Base-by-base conservation (phyloP, 1,140 invertebrate genomes). In the Arctopsyche grandis region DNA sequence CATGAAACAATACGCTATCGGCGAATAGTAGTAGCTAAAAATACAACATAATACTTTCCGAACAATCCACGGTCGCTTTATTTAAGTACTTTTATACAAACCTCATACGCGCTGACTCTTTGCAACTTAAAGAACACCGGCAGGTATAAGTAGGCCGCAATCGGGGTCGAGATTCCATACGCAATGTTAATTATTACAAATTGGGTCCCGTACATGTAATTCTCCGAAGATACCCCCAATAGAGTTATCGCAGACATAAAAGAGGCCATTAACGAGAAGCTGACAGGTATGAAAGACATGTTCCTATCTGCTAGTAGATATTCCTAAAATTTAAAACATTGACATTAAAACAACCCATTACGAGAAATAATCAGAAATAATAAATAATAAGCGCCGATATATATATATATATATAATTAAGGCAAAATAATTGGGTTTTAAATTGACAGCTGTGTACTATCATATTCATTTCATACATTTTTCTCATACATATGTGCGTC, bases 201-300 rank as follows among this genome's bases (percentile, higher is more conserved):
- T 84, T 95, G 93, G 71, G 94, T 94, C 29, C 96, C 95, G 85
- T 91, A 94, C 78, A 90, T 91, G 84, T 97, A 97, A 86, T 93
- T 96, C 86, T 97, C 96, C 69, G 93, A 91, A 0, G 94, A 94
- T 0, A 97, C 93, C 10, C 97, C 97, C 21, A 98, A 88, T n/a
- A 98, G 86, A 0, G 96, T 97, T 19, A 98, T 93, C 10, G 97
- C 96, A 0, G 96, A 98, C 94, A 98, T 97, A 84, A 98, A 98
- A 52, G 95, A 97, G 9, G 97, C 95, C 93, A 97, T 96, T 0
- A 98, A 86, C 14, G 94, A 96, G 77, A 97, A 93, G 0, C 93
- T 93, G 0, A 97, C 95, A 0, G 96, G 95, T 0, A 90, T 84
- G 70, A 96, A 89, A 3, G 90, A 88, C 93, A 97, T 95, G 26